These are phyloP conservation scores for Coturnix japonica DNA, from an alignment of 2,113 vertebrate species.

Conservation along the genomic window DNA sequence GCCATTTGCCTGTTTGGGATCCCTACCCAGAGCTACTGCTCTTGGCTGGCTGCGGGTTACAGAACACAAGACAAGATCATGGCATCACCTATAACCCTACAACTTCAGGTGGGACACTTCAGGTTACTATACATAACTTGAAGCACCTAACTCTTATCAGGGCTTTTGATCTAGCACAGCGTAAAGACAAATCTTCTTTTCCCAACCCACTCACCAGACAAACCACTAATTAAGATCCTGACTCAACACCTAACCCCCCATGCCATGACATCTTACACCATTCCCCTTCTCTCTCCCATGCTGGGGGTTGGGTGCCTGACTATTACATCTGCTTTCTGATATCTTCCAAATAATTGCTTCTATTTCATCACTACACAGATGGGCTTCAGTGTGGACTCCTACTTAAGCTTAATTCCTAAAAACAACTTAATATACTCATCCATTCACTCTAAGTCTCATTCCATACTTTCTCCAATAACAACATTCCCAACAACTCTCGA, in stretches of 20 bases:
- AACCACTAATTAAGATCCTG: not conserved
- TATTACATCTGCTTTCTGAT: not conserved
- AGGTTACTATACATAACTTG: not conserved
- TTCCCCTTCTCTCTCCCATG: not conserved
- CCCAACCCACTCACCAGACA: not conserved
- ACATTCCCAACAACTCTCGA: not conserved
- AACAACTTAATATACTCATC: not conserved
- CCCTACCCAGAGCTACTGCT: not conserved
- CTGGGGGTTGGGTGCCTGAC: not conserved
- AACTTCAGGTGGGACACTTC: not conserved
- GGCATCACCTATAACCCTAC: not conserved
- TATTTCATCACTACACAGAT: not conserved
- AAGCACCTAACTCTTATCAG: not conserved
- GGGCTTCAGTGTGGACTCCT: not conserved
- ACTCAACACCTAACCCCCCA: not conserved
- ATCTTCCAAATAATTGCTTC: not conserved
- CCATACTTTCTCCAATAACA: not conserved
- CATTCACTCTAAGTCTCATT: not conserved
- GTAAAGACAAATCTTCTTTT: not conserved
- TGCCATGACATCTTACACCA: not conserved
- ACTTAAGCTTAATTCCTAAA: not conserved
- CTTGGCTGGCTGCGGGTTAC: accelerated
- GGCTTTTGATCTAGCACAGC: not conserved
- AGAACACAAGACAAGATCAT: not conserved
- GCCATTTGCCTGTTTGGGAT: not conserved